A percentile compares a stretch with the other conserved stretches of the same genome.
These are phyloP conservation scores for Centropus bengalensis DNA, from an alignment of 2,113 vertebrate species.

Conservation along the genomic window DNA sequence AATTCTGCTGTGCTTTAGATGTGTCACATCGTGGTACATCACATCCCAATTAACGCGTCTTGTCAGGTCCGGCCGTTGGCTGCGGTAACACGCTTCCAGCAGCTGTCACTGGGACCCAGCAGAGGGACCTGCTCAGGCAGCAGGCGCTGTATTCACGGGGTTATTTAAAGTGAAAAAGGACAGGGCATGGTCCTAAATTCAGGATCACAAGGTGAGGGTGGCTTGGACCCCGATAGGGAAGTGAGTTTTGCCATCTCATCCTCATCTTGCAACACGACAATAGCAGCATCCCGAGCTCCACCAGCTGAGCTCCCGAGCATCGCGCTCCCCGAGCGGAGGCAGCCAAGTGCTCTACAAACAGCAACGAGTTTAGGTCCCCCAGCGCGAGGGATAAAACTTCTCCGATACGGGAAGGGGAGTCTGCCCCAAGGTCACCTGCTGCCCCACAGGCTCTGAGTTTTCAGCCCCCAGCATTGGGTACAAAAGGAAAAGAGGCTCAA, in stretches of 20 bases:
- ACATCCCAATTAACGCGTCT: conserved; percentile 70
- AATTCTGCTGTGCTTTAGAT: background rate
- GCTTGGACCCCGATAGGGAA: background rate
- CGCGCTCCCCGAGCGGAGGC: background rate
- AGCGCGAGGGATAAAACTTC: background rate
- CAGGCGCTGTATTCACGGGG: background rate
- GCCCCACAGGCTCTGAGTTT: rapidly evolving
- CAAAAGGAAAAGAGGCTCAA: rapidly evolving
- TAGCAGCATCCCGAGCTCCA: background rate
- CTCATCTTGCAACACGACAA: background rate
- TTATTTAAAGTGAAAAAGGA: background rate
- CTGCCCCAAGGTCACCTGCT: background rate
- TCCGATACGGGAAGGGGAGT: background rate
- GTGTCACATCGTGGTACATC: conserved; percentile 55
- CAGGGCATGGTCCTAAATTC: background rate
- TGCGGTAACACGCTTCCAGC: conserved; percentile 54
- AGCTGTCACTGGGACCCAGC: conserved; percentile 73
- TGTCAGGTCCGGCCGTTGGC: conserved; percentile 72
- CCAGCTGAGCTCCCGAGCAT: background rate
- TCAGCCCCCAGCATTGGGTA: background rate
- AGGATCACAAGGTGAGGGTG: background rate
- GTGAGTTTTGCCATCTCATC: background rate
- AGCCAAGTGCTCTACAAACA: rapidly evolving
- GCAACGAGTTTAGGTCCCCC: background rate
- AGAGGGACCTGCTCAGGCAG: conserved; percentile 11